Evolutionary conservation across 2,113 vertebrate species (phyloP).

Genomic region (Tonatia bakeri): DNA sequence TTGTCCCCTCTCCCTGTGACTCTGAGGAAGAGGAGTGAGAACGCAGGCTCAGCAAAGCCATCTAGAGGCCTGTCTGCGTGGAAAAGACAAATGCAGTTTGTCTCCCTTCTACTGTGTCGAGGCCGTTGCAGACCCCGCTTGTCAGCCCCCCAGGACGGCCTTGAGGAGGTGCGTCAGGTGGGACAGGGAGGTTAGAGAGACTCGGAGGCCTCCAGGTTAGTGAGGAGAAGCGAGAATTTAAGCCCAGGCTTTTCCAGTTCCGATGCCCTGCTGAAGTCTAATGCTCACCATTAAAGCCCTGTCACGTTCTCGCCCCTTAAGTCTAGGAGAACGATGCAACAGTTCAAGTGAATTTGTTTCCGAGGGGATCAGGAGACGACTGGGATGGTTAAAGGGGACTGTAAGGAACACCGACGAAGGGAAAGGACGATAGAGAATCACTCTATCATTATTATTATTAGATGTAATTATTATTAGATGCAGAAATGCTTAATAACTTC

Average conservation of each 20-base stretch:
- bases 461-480: too few species aligned
- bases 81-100: neutral
- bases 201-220: neutral
- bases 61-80: rapidly evolving
- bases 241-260: neutral
- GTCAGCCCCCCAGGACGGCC: too few species aligned
- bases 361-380: neutral
- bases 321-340: neutral
- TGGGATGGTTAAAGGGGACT: too few species aligned
- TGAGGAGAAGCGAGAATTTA: neutral
- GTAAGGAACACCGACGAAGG: neutral
- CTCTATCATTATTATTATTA: too few species aligned
- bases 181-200: neutral
- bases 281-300: neutral
- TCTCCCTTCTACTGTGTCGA: neutral
- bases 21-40: neutral
- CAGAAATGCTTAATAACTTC: neutral
- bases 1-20: neutral
- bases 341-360: neutral
- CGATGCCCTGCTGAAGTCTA: neutral
- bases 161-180: neutral
- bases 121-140: neutral
- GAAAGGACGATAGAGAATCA: neutral
- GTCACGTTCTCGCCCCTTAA: too few species aligned
- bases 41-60: neutral